Percentiles rank a stretch among this genome's conserved stretches.
phyloP scores from a whole-genome alignment of 2,113 vertebrate genomes.

The Nipponia nippon region DNA sequence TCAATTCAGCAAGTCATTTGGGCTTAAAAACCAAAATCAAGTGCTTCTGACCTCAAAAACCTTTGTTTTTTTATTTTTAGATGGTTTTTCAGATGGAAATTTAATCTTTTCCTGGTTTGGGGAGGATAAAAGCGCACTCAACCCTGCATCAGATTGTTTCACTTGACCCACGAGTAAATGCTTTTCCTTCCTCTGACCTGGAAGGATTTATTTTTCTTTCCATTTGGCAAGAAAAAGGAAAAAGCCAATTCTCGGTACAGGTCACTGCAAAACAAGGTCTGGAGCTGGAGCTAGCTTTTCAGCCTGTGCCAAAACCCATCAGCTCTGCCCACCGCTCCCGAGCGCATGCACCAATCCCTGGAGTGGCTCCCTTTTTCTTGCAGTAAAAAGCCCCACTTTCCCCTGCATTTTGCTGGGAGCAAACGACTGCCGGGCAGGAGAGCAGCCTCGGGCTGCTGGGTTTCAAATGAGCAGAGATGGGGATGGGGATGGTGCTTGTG shows the following conservation, averaged over 20 bases:
- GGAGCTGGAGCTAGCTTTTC: background rate
- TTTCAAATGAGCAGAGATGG: background rate
- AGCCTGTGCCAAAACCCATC: background rate
- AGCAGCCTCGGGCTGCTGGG: background rate
- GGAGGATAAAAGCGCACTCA: background rate
- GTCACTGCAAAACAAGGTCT: constrained; percentile 51
- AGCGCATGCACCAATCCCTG: rapidly evolving
- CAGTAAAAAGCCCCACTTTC: background rate
- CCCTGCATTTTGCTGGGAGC: background rate
- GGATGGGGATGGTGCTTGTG: background rate
- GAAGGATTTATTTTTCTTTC: constrained; percentile 47
- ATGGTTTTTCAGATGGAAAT: background rate
- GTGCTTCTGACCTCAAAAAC: background rate
- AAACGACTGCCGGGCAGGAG: background rate
- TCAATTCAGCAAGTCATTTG: background rate
- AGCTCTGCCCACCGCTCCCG: background rate
- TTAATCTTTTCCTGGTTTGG: background rate
- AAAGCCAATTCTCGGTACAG: constrained; percentile 1
- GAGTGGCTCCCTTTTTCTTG: background rate
- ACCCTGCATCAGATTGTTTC: constrained; percentile 13
- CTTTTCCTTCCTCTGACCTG: constrained; percentile 60
- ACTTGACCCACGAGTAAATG: constrained; percentile 8
- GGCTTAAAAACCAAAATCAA: background rate
- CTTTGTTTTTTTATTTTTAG: constrained; percentile 17
- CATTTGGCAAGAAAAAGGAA: constrained; percentile 36